A percentile compares a stretch with the other conserved stretches of the same genome.
Conservation (phyloP, 2,797 vertebrate genomes). For the Centropyge bicolor region DNA sequence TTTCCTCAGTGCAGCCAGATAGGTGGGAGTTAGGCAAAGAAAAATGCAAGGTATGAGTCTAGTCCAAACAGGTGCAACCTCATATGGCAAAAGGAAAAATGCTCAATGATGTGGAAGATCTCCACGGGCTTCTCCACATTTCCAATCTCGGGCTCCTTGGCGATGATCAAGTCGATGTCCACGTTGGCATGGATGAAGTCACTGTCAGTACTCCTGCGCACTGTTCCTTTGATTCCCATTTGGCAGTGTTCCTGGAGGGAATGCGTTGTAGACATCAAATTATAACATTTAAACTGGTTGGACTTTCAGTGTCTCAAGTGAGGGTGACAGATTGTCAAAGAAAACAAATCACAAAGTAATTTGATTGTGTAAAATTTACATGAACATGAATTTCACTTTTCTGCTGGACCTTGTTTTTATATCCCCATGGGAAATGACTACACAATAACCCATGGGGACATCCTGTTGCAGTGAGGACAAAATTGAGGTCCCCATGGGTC, state of each 20-base stretch:
- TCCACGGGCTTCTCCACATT: slow-evolving; percentile 99
- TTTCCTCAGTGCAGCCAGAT: too few species aligned
- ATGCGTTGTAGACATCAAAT: neutral
- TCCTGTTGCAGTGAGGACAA: too few species aligned
- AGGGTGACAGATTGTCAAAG: too few species aligned
- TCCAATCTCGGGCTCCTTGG: slow-evolving; percentile 97
- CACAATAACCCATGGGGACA: too few species aligned
- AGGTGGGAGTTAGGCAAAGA: too few species aligned
- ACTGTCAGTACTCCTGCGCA: slow-evolving; percentile 94
- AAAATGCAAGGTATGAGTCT: too few species aligned
- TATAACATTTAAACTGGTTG: neutral
- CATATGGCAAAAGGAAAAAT: slow-evolving; percentile 95
- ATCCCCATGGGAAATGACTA: too few species aligned
- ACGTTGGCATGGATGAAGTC: slow-evolving; percentile 99
- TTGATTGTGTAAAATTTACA: too few species aligned
- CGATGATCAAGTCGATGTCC: slow-evolving; percentile 98
- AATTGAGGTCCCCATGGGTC: too few species aligned
- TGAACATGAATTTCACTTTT: too few species aligned
- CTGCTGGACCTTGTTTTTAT: too few species aligned
- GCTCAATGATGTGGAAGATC: slow-evolving; percentile 99
- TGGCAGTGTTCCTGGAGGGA: slow-evolving; percentile 94
- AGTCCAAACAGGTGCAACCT: slow-evolving; percentile 96
- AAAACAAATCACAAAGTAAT: too few species aligned
- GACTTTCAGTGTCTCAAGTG: neutral
- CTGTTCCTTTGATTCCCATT: slow-evolving; percentile 98